Evolutionary conservation across 2,113 vertebrate species (phyloP), one percentile per base, ranked within the genome.

Genomic region (Thinocorus orbignyianus): DNA sequence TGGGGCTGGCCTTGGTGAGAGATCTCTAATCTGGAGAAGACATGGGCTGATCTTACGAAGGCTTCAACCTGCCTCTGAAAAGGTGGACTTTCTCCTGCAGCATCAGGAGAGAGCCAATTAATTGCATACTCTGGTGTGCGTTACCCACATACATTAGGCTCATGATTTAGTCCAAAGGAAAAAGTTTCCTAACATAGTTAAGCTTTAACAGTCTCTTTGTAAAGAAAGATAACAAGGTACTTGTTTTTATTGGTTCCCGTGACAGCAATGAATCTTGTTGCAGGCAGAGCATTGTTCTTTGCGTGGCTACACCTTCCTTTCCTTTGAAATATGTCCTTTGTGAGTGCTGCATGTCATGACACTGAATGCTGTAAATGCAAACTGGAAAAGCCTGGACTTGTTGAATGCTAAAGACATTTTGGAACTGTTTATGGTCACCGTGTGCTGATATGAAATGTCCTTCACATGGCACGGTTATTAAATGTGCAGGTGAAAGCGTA

Each of bases 101-200:
- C 93, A 14, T 62, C 90, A 88, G 90, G 64, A 88, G 58, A 58
- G 80, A 81, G 66, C 39, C n/a, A 44, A 68, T 96, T 97, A 96
- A 97, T 96, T 51, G 81, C 81, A 10, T 62, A 65, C 31, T 52
- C 77, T 81, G 90, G 30, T 74, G 74, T 95, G 92, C 93, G 82
- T 92, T 96, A 84, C 81, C 52, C 93, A 79, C 71, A 54, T 81
- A 64, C 73, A 35, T 90, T 91, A 51, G 72, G 71, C 81, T 89
- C 76, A 35, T 61, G 73, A 85, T 92, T 91, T 71, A 94, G 71
- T 93, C 78, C 95, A 95, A 94, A 96, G 80, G 90, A 97, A 92
- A 96, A 93, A 94, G 86, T 94, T 95, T 94, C 95, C 95, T 88
- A 82, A 79, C 37, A 7, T 62, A 81, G 96, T 96, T 96, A 96